phyloP scores from a whole-genome alignment of 2,797 vertebrate genomes.

The Microctenopoma lineatum region DNA sequence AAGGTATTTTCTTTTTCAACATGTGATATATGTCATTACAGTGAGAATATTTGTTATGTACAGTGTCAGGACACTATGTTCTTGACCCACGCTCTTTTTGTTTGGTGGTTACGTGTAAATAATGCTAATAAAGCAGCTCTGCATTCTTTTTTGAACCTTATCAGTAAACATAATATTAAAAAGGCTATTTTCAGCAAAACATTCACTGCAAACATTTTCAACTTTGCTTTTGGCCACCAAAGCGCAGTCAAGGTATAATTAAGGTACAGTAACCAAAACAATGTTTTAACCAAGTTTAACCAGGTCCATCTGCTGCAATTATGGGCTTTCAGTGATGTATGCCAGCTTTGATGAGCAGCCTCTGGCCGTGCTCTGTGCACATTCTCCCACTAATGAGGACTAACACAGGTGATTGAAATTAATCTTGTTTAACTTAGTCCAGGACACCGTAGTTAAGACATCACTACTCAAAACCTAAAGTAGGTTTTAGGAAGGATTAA shows the following conservation, averaged over 20 bases:
- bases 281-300: conserved; percentile 2
- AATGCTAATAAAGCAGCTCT: not conserved
- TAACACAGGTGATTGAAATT: conserved; percentile 23
- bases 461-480: conserved; percentile 14
- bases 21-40: conserved; percentile 56
- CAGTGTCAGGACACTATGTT: conserved; percentile 19
- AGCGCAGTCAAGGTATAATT: not conserved
- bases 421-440: conserved; percentile 27
- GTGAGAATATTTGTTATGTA: conserved; percentile 35
- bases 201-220: not conserved
- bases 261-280: not conserved
- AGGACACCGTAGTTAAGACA: conserved; percentile 10
- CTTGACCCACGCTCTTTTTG: not conserved
- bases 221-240: not conserved
- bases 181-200: conserved; percentile 3
- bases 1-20: conserved; percentile 47
- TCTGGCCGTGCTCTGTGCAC: conserved; percentile 19
- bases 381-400: conserved; percentile 23
- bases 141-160: not conserved
- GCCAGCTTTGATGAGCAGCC: conserved; percentile 22
- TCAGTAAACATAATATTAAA: not conserved
- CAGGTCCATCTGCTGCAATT: conserved; percentile 7
- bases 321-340: conserved; percentile 11
- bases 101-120: not conserved
- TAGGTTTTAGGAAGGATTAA: conserved; percentile 19